A percentile compares a stretch with the other conserved stretches of the same genome.
These are phyloP conservation scores for Prolemur simus DNA, from an alignment of 2,113 vertebrate species.

Conservation along the genomic window DNA sequence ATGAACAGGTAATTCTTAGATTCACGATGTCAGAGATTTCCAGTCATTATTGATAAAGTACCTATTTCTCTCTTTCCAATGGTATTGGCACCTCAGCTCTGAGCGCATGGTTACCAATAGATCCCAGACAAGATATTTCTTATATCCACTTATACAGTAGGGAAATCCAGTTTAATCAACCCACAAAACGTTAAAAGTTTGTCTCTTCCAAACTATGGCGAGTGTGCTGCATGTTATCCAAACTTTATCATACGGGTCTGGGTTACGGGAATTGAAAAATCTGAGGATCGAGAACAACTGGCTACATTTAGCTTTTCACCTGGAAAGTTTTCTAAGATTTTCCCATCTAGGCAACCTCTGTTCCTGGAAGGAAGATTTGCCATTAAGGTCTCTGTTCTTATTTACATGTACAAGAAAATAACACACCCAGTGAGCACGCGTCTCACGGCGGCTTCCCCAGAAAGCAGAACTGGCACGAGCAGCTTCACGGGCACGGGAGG, in stretches of 20 bases:
- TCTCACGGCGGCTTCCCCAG: neutral
- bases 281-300: neutral
- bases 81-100: neutral
- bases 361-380: neutral
- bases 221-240: neutral
- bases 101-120: accelerated
- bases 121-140: neutral
- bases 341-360: accelerated
- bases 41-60: neutral
- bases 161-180: neutral
- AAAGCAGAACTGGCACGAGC: neutral
- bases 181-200: neutral
- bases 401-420: neutral
- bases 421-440: accelerated
- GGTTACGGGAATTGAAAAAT: neutral
- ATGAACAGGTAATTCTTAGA: neutral
- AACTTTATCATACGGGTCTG: neutral
- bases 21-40: neutral
- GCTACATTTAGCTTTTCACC: neutral
- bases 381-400: neutral
- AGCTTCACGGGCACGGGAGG: neutral
- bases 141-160: neutral
- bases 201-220: neutral
- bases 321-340: neutral
- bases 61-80: neutral